Percentiles rank a stretch among this genome's conserved stretches.
These are phyloP conservation scores for Malurus melanocephalus DNA, from an alignment of 2,113 vertebrate genomes.

Conservation along the genomic window DNA sequence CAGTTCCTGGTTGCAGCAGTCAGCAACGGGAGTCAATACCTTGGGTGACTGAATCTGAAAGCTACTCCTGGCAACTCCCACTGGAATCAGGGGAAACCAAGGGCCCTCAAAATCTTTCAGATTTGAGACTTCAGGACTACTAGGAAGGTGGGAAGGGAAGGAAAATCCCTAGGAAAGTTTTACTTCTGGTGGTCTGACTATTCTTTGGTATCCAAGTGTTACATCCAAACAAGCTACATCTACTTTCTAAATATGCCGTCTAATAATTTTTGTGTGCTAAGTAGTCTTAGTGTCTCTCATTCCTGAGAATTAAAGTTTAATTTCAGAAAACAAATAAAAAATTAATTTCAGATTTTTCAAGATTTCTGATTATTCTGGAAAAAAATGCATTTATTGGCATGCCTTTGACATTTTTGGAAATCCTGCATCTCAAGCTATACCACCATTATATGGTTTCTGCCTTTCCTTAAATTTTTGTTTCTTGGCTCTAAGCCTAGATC, in stretches of 20 bases:
- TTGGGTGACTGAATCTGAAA: background rate
- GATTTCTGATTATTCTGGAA: background rate
- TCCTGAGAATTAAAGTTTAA: background rate
- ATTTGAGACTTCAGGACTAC: background rate
- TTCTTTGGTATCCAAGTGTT: background rate
- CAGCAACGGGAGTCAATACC: background rate
- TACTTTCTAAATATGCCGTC: background rate
- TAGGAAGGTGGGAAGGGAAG: background rate
- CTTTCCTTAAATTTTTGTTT: background rate
- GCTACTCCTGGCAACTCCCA: background rate
- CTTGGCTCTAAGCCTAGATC: background rate
- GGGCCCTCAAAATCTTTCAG: background rate
- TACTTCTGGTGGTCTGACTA: background rate
- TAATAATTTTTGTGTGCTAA: background rate
- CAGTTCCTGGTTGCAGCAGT: background rate
- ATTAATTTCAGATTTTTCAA: background rate
- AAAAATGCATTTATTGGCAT: background rate
- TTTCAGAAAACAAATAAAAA: background rate
- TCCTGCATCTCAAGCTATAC: background rate
- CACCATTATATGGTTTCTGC: background rate
- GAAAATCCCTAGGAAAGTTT: background rate
- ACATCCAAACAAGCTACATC: background rate
- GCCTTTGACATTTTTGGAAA: background rate
- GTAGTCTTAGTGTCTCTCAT: background rate
- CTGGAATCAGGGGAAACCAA: background rate